A percentile compares a stretch with the other conserved stretches of the same genome.
These are phyloP conservation scores for Trichogramma evanescens DNA, from an alignment of 2,888 invertebrate species.

Conservation along the genomic window DNA sequence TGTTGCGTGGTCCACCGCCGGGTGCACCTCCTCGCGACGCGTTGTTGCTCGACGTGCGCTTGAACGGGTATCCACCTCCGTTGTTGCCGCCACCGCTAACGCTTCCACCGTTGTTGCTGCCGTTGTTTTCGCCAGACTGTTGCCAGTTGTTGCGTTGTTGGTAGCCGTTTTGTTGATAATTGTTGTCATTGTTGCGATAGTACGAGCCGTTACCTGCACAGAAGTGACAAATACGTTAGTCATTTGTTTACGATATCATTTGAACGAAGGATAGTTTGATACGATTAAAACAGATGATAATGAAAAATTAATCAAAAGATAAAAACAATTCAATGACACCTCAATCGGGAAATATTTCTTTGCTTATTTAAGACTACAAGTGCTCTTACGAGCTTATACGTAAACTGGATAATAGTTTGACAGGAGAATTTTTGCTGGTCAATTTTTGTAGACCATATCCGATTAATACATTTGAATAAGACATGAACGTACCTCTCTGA, in stretches of 20 bases:
- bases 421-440: not conserved
- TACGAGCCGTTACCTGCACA: constrained; percentile 31
- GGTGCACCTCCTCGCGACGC: constrained; percentile 30
- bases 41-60: constrained; percentile 28
- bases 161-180: constrained; percentile 47
- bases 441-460: not conserved
- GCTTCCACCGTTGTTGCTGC: constrained; percentile 27
- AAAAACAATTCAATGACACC: too few relatives aligned
- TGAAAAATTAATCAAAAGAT: too few relatives aligned
- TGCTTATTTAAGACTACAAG: too few relatives aligned
- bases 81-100: constrained; percentile 27
- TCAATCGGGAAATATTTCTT: too few relatives aligned
- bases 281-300: too few relatives aligned
- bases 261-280: too few relatives aligned
- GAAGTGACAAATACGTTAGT: not conserved
- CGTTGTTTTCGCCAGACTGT: constrained; percentile 25
- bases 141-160: constrained; percentile 42
- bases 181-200: constrained; percentile 43
- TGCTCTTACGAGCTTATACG: too few relatives aligned
- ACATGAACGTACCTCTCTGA: constrained; percentile 29
- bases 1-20: constrained; percentile 17
- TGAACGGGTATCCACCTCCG: constrained; percentile 38
- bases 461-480: not conserved
- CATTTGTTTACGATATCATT: too few relatives aligned
- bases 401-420: too few relatives aligned